A percentile compares a stretch with the other conserved stretches of the same genome.
These are phyloP conservation scores for Drosophila prolongata DNA, from an alignment of 2,888 invertebrate genomes.

Conservation along the genomic window DNA sequence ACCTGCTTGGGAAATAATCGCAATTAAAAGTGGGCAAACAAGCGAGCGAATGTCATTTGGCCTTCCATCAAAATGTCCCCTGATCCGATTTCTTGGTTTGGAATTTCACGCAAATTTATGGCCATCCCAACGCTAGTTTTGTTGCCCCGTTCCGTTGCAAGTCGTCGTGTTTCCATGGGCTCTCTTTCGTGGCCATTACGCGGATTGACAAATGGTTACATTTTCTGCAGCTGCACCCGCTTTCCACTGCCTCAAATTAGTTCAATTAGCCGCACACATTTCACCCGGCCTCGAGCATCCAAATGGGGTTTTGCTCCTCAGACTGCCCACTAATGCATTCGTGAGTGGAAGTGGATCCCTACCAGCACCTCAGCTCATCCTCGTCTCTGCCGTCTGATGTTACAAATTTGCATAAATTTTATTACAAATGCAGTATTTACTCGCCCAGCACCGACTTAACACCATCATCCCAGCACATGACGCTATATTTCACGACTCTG, in stretches of 20 bases:
- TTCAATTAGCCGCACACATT: slow-evolving; percentile 47
- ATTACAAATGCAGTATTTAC: slow-evolving; percentile 51
- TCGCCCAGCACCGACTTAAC: slow-evolving; percentile 65
- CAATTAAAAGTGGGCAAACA: slow-evolving; percentile 19
- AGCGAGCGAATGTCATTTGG: slow-evolving; percentile 13
- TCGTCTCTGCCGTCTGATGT: slow-evolving; percentile 16
- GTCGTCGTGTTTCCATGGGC: slow-evolving; percentile 1
- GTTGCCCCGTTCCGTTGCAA: not conserved
- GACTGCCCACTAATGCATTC: slow-evolving; percentile 22
- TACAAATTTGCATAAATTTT: slow-evolving; percentile 57
- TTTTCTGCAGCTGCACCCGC: slow-evolving; percentile 39
- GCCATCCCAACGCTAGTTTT: slow-evolving; percentile 12
- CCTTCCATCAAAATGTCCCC: slow-evolving; percentile 33
- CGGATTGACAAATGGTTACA: slow-evolving; percentile 44
- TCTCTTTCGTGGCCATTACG: slow-evolving; percentile 32
- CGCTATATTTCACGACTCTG: slow-evolving; percentile 43
- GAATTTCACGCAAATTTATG: slow-evolving; percentile 29
- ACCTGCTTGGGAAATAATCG: slow-evolving; percentile 14
- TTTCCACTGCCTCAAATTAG: slow-evolving; percentile 43
- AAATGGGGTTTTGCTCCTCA: slow-evolving; percentile 24
- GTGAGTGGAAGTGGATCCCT: slow-evolving; percentile 8
- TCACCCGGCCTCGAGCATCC: slow-evolving; percentile 8
- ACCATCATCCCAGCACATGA: slow-evolving; percentile 56
- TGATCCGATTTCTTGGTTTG: slow-evolving; percentile 10
- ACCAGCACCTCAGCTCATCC: not conserved